These are phyloP conservation scores for Platycnemis pennipes DNA, from an alignment of 2,888 invertebrate species.

Conservation along the genomic window DNA sequence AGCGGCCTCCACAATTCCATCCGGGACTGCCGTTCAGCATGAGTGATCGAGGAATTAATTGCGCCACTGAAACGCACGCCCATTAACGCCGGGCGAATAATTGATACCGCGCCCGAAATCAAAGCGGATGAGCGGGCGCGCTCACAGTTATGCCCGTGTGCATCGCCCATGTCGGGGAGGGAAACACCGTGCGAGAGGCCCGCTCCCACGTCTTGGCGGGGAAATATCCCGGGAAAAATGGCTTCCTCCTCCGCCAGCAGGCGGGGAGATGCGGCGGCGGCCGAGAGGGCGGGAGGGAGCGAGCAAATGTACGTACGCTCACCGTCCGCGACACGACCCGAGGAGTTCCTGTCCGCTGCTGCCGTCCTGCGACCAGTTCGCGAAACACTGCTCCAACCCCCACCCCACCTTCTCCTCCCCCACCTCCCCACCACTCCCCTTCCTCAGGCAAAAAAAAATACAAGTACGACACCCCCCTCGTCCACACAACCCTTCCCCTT, in stretches of 20 bases:
- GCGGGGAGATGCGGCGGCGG: background rate
- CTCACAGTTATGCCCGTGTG: background rate
- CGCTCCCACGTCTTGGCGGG: background rate
- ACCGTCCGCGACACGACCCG: background rate
- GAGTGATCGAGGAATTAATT: slow-evolving; percentile 25
- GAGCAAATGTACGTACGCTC: no score
- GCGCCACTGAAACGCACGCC: slow-evolving; percentile 1
- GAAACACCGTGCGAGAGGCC: background rate
- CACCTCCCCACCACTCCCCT: background rate
- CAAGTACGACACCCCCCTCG: no score
- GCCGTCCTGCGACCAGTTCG: slow-evolving; percentile 50
- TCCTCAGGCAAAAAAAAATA: no score
- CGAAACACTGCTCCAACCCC: background rate
- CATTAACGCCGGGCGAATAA: slow-evolving; percentile 7
- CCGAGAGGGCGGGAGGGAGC: background rate
- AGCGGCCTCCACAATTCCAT: background rate
- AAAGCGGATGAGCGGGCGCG: background rate
- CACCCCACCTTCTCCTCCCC: background rate
- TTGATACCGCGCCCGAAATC: background rate
- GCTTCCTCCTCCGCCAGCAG: background rate
- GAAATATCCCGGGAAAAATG: slow-evolving; percentile 13
- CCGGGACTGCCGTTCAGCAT: background rate
- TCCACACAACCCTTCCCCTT: background rate
- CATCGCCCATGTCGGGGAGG: background rate
- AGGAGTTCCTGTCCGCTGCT: slow-evolving; percentile 44